Evolutionary conservation across 2,888 invertebrate species (phyloP).

Genomic region (Incurvaria masculella): DNA sequence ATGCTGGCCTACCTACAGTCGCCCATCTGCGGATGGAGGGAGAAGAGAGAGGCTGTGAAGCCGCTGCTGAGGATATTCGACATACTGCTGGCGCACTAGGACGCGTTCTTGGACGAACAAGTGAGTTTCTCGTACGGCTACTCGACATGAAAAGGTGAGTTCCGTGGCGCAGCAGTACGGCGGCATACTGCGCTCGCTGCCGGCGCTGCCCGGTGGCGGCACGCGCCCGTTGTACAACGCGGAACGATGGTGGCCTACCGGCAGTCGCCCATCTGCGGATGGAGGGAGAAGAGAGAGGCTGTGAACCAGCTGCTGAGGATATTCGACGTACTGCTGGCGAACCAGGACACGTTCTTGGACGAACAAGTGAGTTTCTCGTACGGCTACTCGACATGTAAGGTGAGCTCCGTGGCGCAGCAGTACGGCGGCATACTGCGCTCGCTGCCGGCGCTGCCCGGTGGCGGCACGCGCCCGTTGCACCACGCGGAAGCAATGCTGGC

Average conservation of each 20-base stretch:
- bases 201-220: slow-evolving; percentile 63
- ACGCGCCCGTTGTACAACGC: slow-evolving; percentile 58
- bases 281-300: slow-evolving; percentile 46
- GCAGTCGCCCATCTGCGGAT: slow-evolving; percentile 32
- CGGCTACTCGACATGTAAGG: slow-evolving; percentile 63
- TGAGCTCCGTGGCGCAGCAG: slow-evolving; percentile 52
- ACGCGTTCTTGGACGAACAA: slow-evolving; percentile 70
- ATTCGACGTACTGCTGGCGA: slow-evolving; percentile 35
- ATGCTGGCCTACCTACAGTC: slow-evolving; percentile 54
- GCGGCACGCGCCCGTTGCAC: slow-evolving; percentile 59
- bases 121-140: slow-evolving; percentile 63
- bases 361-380: slow-evolving; percentile 64
- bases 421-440: slow-evolving; percentile 54
- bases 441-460: slow-evolving; percentile 58
- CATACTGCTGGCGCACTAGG: slow-evolving; percentile 41
- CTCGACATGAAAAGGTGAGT: slow-evolving; percentile 56
- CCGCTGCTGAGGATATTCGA: slow-evolving; percentile 59
- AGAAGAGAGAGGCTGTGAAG: slow-evolving; percentile 57
- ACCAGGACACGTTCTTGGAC: slow-evolving; percentile 65
- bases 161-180: slow-evolving; percentile 55
- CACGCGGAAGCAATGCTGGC: slow-evolving; percentile 57
- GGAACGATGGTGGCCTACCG: slow-evolving; percentile 54
- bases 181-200: slow-evolving; percentile 47
- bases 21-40: slow-evolving; percentile 31
- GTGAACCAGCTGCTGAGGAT: slow-evolving; percentile 63